These are phyloP conservation scores for Otocyon megalotis DNA, from an alignment of 2,113 vertebrate genomes.

Conservation along the genomic window DNA sequence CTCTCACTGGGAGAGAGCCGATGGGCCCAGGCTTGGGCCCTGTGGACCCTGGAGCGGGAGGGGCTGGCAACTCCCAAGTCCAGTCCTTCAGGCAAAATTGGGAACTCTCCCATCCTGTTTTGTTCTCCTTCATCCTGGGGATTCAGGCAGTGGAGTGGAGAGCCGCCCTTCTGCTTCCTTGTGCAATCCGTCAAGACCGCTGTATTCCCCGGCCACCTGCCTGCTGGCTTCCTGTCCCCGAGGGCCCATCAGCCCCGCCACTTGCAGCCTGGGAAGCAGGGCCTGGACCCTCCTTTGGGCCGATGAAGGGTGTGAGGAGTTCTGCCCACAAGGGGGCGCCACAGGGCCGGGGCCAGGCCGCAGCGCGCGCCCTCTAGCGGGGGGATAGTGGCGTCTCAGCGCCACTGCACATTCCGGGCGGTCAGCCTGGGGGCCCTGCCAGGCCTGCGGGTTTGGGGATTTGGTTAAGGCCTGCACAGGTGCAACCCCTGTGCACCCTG, in stretches of 20 bases:
- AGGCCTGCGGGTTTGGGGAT: fast-evolving
- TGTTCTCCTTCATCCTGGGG: not conserved
- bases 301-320: not conserved
- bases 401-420: not conserved
- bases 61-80: not conserved
- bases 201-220: not conserved
- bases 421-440: not conserved
- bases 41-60: too few species aligned
- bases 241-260: not conserved
- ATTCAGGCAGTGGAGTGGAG: not conserved
- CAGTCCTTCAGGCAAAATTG: not conserved
- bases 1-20: not conserved
- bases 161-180: not conserved
- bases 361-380: not conserved
- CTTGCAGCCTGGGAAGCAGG: not conserved
- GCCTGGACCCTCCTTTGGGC: fast-evolving
- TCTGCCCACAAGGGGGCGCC: slow-evolving; percentile 73
- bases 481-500: not conserved
- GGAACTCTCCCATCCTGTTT: not conserved
- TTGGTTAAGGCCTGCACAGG: not conserved
- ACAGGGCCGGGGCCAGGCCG: not conserved
- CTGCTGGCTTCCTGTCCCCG: not conserved
- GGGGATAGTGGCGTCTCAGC: fast-evolving
- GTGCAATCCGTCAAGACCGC: not conserved
- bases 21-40: not conserved